Conservation (phyloP, 2,888 invertebrate species). For the Erpobdella octoculata region DNA sequence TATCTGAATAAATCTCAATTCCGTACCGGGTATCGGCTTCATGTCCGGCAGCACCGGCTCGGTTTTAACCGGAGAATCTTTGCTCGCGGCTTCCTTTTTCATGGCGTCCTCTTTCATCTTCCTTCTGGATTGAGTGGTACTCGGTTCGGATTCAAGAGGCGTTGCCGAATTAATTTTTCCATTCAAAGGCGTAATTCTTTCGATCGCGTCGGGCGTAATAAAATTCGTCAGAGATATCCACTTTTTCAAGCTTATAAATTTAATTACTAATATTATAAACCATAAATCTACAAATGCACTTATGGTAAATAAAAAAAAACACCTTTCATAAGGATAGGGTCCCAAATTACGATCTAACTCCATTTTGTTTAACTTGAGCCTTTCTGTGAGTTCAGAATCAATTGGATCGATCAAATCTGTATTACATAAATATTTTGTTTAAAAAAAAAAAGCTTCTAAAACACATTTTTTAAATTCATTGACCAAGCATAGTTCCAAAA, state of each 20-base stretch:
- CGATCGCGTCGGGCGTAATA: slow-evolving; percentile 61
- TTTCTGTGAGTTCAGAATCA: slow-evolving; percentile 56
- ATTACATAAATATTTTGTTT: too few relatives aligned
- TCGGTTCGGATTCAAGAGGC: slow-evolving; percentile 60
- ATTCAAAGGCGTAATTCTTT: slow-evolving; percentile 64
- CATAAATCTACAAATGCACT: neutral
- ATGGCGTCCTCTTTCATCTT: neutral
- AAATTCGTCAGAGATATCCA: slow-evolving; percentile 73
- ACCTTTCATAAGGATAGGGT: slow-evolving; percentile 76
- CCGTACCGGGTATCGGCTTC: slow-evolving; percentile 64
- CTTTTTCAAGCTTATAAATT: slow-evolving; percentile 62
- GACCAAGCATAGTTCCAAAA: too few relatives aligned
- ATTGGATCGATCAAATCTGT: neutral
- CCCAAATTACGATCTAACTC: slow-evolving; percentile 73
- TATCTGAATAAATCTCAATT: slow-evolving; percentile 62
- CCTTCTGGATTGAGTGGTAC: slow-evolving; percentile 43
- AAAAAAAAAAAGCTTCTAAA: too few relatives aligned
- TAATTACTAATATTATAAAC: neutral
- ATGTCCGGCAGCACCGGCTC: slow-evolving; percentile 74
- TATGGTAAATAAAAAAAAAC: slow-evolving; percentile 2
- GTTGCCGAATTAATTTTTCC: slow-evolving; percentile 73
- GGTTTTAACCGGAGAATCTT: slow-evolving; percentile 56
- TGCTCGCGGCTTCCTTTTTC: neutral
- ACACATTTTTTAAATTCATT: too few relatives aligned
- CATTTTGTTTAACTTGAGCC: slow-evolving; percentile 63